A percentile compares a stretch with the other conserved stretches of the same genome.
Conservation (phyloP, 2,113 vertebrate species). For the Myiozetetes cayanensis region DNA sequence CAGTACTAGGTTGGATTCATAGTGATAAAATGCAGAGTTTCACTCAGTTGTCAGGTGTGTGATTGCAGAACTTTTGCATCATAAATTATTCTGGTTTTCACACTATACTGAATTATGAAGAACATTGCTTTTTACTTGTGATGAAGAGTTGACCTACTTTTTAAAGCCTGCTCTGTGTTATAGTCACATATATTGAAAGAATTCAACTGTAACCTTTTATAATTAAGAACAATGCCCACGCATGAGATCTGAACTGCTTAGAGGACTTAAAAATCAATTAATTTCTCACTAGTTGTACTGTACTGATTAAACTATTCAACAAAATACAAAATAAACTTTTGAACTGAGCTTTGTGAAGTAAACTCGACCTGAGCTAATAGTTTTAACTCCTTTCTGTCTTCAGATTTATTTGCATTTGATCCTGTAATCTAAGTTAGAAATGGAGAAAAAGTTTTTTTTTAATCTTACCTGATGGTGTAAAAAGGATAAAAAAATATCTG, state of each 20-base stretch:
- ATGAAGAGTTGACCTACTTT: slow-evolving; percentile 28
- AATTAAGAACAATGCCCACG: slow-evolving; percentile 63
- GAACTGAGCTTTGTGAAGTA: slow-evolving; percentile 45
- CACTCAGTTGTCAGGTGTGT: neutral
- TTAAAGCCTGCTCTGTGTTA: slow-evolving; percentile 33
- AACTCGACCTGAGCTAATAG: slow-evolving; percentile 27
- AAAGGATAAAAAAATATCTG: slow-evolving; percentile 34
- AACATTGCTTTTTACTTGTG: neutral
- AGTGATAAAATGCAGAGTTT: neutral
- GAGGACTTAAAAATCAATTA: slow-evolving; percentile 70
- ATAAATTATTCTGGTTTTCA: neutral
- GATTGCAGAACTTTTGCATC: neutral
- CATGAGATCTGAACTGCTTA: slow-evolving; percentile 50
- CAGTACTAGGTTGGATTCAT: neutral
- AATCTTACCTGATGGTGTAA: slow-evolving; percentile 24
- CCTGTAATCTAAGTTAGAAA: slow-evolving; percentile 39
- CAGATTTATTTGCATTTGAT: slow-evolving; percentile 58
- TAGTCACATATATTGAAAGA: slow-evolving; percentile 49
- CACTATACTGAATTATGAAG: neutral
- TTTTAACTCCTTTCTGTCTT: slow-evolving; percentile 40
- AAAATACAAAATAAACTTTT: slow-evolving; percentile 55
- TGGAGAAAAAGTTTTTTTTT: slow-evolving; percentile 38
- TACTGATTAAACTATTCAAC: slow-evolving; percentile 42
- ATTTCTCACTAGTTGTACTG: slow-evolving; percentile 62
- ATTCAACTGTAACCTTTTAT: slow-evolving; percentile 59